Evolutionary conservation across 2,113 vertebrate species (phyloP).

Genomic region (Lontra canadensis): DNA sequence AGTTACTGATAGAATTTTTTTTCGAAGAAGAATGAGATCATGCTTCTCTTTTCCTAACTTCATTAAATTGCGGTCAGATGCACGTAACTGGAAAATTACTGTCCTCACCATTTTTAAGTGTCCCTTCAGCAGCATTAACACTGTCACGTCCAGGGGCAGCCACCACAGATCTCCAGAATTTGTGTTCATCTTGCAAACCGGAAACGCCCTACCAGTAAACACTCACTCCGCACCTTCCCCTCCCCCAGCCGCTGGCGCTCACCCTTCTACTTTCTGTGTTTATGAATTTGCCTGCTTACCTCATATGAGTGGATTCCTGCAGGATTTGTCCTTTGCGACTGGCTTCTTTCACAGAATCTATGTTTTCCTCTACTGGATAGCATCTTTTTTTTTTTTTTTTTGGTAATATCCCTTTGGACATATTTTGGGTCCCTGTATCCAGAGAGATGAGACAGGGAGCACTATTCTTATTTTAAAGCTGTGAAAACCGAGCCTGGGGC

Average conservation of each 20-base stretch:
- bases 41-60: neutral
- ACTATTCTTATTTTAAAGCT: neutral
- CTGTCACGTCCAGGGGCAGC: no score
- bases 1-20: neutral
- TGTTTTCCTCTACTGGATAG: neutral
- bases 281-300: neutral
- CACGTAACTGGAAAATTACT: neutral
- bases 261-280: neutral
- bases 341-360: neutral
- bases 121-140: no score
- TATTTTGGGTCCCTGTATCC: neutral
- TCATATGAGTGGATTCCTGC: no score
- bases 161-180: neutral
- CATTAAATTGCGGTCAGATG: neutral
- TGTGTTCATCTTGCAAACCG: no score
- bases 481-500: neutral
- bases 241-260: neutral
- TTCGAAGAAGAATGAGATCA: neutral
- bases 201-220: neutral
- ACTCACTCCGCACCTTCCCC: neutral
- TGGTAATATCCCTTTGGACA: neutral
- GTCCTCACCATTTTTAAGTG: neutral
- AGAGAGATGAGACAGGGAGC: neutral
- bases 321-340: neutral
- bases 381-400: neutral